These are phyloP conservation scores for Chymomyza costata DNA, from an alignment of 1,140 invertebrate species.

Conservation along the genomic window DNA sequence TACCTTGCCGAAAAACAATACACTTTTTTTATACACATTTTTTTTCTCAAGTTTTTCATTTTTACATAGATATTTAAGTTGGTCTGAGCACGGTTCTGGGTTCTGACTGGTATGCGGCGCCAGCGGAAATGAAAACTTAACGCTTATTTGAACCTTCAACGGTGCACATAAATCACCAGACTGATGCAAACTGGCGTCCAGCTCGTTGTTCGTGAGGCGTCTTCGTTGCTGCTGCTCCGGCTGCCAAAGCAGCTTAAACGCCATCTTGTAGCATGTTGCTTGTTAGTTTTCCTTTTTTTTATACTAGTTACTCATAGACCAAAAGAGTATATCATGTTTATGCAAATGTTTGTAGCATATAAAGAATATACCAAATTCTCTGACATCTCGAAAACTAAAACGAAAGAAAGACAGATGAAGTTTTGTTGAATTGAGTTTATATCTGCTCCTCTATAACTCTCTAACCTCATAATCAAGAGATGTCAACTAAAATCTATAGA, in stretches of 20 bases:
- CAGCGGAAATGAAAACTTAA: slow-evolving; percentile 72
- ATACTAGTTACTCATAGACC: no score
- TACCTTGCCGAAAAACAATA: slow-evolving; percentile 53
- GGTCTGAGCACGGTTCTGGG: slow-evolving; percentile 22
- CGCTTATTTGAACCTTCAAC: slow-evolving; percentile 73
- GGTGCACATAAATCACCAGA: slow-evolving; percentile 70
- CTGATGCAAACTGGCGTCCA: slow-evolving; percentile 31
- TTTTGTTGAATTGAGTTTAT: neutral
- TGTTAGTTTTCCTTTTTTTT: neutral
- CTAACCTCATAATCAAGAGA: no score
- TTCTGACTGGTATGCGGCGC: slow-evolving; percentile 48
- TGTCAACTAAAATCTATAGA: no score
- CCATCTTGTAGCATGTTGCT: slow-evolving; percentile 37
- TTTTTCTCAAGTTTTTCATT: slow-evolving; percentile 54
- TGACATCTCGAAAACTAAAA: no score
- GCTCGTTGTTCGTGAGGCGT: neutral
- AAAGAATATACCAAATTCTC: no score
- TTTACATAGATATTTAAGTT: slow-evolving; percentile 52
- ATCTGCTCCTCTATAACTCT: no score
- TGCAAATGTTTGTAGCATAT: no score
- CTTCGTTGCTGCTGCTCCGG: slow-evolving; percentile 19
- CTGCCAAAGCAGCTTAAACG: slow-evolving; percentile 52
- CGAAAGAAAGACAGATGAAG: no score
- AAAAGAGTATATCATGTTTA: no score
- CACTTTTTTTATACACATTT: no score